Conservation (phyloP, 2,797 vertebrate genomes). For the Muscicapa comitata region DNA sequence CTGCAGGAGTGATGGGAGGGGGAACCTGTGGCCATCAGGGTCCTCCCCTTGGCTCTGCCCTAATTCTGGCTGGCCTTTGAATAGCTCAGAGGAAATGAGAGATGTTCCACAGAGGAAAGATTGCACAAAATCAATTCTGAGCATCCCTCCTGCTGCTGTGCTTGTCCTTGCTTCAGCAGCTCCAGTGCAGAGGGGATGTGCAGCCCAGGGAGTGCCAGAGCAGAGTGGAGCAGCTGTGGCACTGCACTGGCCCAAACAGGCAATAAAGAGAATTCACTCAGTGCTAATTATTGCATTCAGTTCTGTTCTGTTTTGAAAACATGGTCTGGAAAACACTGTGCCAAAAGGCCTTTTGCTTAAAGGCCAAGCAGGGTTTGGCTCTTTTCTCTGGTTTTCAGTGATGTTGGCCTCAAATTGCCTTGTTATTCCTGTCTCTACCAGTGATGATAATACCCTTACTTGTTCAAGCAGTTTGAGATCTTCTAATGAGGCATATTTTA, state of each 20-base stretch:
- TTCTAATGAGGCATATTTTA: background rate
- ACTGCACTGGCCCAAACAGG: background rate
- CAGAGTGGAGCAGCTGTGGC: background rate
- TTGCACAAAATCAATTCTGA: background rate
- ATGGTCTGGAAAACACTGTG: background rate
- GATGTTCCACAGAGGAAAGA: background rate
- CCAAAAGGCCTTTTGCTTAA: background rate
- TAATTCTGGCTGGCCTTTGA: background rate
- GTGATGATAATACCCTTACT: background rate
- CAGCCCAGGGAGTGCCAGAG: background rate
- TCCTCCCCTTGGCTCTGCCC: background rate
- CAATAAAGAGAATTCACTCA: background rate
- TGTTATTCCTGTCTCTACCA: background rate
- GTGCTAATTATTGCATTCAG: background rate
- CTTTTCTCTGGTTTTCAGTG: background rate
- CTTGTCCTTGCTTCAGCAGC: background rate
- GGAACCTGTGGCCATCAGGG: fast-evolving
- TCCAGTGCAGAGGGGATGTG: background rate
- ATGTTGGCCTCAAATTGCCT: background rate
- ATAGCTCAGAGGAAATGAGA: background rate
- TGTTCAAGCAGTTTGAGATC: background rate
- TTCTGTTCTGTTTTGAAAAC: background rate
- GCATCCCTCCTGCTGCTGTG: background rate
- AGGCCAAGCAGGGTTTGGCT: background rate
- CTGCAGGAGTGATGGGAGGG: background rate